Conservation (phyloP, 1,140 invertebrate genomes). For the Halictus rubicundus region DNA sequence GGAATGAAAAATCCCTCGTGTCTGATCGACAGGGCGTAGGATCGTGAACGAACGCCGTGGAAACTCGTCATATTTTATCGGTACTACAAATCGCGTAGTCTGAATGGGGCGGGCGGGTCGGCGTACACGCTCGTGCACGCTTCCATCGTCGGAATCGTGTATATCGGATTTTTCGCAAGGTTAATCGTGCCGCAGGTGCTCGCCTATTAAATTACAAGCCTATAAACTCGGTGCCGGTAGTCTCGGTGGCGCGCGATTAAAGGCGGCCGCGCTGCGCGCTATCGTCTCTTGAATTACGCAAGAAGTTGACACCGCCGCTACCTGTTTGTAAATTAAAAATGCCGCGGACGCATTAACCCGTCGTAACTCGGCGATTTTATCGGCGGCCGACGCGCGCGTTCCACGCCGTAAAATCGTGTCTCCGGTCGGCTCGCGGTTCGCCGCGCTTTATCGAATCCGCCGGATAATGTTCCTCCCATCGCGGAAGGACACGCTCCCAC, state of each 20-base stretch:
- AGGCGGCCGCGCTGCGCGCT: constrained; percentile 7
- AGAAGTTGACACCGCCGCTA: constrained; percentile 22
- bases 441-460: constrained; percentile 6
- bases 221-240: constrained; percentile 3
- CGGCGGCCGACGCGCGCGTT: not conserved
- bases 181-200: constrained; percentile 27
- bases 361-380: constrained; percentile 25
- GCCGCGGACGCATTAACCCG: not conserved
- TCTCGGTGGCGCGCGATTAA: constrained; percentile 28
- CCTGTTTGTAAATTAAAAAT: constrained; percentile 26
- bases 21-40: constrained; percentile 24
- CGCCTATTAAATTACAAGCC: constrained; percentile 29
- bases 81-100: constrained; percentile 4
- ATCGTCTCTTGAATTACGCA: constrained; percentile 34
- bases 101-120: not conserved
- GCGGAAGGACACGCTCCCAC: not conserved
- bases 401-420: not conserved
- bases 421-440: not conserved
- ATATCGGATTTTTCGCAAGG: constrained; percentile 30
- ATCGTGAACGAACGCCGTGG: constrained; percentile 10
- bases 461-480: not conserved
- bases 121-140: not conserved
- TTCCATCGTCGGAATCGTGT: not conserved
- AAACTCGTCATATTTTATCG: constrained; percentile 42
- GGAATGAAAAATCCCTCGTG: constrained; percentile 6